These are phyloP conservation scores for Mongoloraphidia duomilia DNA, from an alignment of 2,888 invertebrate genomes.

Conservation along the genomic window DNA sequence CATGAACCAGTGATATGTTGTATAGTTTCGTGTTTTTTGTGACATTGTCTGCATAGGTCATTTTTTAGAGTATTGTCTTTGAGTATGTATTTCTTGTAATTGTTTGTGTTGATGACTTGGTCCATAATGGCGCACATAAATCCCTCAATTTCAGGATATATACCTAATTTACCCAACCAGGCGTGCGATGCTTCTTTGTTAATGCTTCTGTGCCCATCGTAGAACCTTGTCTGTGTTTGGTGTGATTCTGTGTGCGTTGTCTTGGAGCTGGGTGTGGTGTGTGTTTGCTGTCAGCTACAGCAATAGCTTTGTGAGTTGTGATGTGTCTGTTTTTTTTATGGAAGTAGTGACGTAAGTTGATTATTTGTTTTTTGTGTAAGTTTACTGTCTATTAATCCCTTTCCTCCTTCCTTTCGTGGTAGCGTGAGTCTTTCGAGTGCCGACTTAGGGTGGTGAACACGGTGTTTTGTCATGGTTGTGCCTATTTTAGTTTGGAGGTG, in stretches of 20 bases:
- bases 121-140: slow-evolving; percentile 11
- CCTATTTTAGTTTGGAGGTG: slow-evolving; percentile 7
- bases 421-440: slow-evolving; percentile 8
- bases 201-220: slow-evolving; percentile 1
- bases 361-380: too few relatives aligned
- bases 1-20: slow-evolving; percentile 1
- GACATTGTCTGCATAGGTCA: slow-evolving; percentile 12
- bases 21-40: background rate
- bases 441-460: slow-evolving; percentile 7
- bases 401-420: slow-evolving; percentile 9
- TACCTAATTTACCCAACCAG: slow-evolving; percentile 9
- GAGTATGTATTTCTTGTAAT: slow-evolving; percentile 9
- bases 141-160: slow-evolving; percentile 13
- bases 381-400: slow-evolving; percentile 8
- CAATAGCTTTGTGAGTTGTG: slow-evolving; percentile 3
- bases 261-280: background rate
- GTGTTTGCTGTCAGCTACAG: background rate
- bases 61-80: slow-evolving; percentile 4
- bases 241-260: background rate
- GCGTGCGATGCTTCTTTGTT: slow-evolving; percentile 5
- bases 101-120: slow-evolving; percentile 8
- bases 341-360: too few relatives aligned
- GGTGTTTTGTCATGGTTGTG: slow-evolving; percentile 3
- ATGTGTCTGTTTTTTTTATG: too few relatives aligned
- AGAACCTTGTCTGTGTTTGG: background rate